Percentiles rank a stretch among this genome's conserved stretches.
These are phyloP conservation scores for Agrotis segetum DNA, from an alignment of 2,888 invertebrate species.

Conservation along the genomic window DNA sequence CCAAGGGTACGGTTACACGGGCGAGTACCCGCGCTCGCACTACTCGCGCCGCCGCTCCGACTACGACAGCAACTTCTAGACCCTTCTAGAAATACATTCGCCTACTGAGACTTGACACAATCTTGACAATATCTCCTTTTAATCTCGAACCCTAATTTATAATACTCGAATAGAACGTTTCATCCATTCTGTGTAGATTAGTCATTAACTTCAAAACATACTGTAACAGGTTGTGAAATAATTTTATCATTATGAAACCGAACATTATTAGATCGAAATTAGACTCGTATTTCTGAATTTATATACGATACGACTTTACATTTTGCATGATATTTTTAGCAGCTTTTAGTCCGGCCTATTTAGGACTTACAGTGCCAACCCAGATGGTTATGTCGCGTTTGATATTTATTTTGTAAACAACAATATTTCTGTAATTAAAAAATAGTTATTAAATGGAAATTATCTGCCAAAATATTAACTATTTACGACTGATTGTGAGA, in stretches of 20 bases:
- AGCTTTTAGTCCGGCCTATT: conserved; percentile 88
- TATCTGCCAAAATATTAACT: conserved; percentile 88
- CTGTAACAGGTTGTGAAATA: conserved; percentile 88
- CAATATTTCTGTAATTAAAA: conserved; percentile 71
- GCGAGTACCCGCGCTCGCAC: conserved; percentile 89
- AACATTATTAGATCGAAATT: conserved; percentile 63
- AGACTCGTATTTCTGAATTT: conserved; percentile 77
- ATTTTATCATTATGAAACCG: conserved; percentile 75
- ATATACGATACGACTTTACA: conserved; percentile 79
- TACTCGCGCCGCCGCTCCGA: conserved; percentile 93
- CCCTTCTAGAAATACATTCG: conserved; percentile 68
- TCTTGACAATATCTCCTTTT: conserved; percentile 88
- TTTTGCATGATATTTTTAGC: conserved; percentile 80
- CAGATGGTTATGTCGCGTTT: conserved; percentile 77
- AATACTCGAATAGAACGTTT: conserved; percentile 71
- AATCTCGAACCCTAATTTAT: conserved; percentile 78
- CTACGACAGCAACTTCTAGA: conserved; percentile 95
- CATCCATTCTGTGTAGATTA: conserved; percentile 73
- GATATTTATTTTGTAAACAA: conserved; percentile 71
- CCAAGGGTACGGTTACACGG: conserved; percentile 90
- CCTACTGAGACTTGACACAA: conserved; percentile 74
- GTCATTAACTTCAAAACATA: conserved; percentile 74
- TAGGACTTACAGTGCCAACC: conserved; percentile 84
- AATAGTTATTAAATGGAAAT: conserved; percentile 77
- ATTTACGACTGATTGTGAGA: conserved; percentile 90